Evolutionary conservation across 2,797 vertebrate species (phyloP).

Genomic region (Propithecus deckenii): DNA sequence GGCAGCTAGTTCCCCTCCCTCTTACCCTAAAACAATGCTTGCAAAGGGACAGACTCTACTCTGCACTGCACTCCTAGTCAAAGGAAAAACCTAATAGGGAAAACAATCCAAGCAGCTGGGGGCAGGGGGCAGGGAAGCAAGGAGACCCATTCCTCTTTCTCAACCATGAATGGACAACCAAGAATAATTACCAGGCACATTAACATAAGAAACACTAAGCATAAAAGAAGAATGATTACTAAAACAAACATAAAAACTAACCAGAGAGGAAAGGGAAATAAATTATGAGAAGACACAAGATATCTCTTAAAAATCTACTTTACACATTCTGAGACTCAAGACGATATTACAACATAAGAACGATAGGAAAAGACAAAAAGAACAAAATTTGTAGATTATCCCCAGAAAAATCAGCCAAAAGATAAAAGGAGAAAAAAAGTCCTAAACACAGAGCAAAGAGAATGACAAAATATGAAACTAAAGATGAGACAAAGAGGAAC

Average conservation of each 20-base stretch:
- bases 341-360: not conserved
- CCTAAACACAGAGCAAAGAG: not conserved
- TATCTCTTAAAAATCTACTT: not conserved
- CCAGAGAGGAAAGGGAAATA: not conserved
- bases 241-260: conserved; percentile 31
- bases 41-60: not conserved
- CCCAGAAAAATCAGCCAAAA: not conserved
- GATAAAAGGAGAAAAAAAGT: not conserved
- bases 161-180: conserved; percentile 16
- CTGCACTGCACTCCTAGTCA: not conserved
- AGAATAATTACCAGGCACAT: not conserved
- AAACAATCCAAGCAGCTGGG: not conserved
- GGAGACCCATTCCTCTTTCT: not conserved
- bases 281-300: not conserved
- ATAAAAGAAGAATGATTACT: not conserved
- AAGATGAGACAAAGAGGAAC: not conserved
- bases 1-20: not conserved
- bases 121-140: not conserved
- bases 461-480: conserved; percentile 17
- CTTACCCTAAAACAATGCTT: not conserved
- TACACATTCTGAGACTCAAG: not conserved
- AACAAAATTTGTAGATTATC: not conserved
- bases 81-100: not conserved
- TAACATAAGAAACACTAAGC: not conserved
- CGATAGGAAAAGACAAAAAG: not conserved